A percentile compares a stretch with the other conserved stretches of the same genome.
phyloP scores from a whole-genome alignment of 1,140 invertebrate species.

The Vanessa atalanta region DNA sequence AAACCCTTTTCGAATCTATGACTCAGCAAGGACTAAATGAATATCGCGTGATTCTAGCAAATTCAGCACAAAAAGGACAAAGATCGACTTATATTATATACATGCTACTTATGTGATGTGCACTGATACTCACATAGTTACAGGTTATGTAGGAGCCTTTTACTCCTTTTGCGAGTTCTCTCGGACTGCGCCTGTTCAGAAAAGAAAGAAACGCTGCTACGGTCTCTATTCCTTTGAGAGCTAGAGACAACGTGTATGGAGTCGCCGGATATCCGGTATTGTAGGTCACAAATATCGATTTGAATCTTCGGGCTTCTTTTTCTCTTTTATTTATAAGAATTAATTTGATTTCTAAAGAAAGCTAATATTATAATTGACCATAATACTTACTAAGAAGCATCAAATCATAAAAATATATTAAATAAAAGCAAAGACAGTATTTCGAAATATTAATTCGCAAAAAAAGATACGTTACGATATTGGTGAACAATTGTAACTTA shows the following conservation, averaged over 20 bases:
- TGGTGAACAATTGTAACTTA: conserved; percentile 24
- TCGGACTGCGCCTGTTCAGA: conserved; percentile 80
- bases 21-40: conserved; percentile 62
- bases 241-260: conserved; percentile 77
- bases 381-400: not conserved
- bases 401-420: not conserved
- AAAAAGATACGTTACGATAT: not conserved
- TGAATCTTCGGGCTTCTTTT: conserved; percentile 48
- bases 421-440: not conserved
- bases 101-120: conserved; percentile 40
- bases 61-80: conserved; percentile 48
- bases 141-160: conserved; percentile 82
- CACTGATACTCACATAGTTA: conserved; percentile 78
- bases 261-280: conserved; percentile 76
- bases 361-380: not conserved
- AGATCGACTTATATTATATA: conserved; percentile 35
- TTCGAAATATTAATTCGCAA: conserved; percentile 5
- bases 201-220: conserved; percentile 79
- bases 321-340: conserved; percentile 11
- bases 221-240: conserved; percentile 73
- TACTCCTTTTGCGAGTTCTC: conserved; percentile 81
- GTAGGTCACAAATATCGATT: conserved; percentile 57
- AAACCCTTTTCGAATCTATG: conserved; percentile 53
- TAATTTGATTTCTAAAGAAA: not conserved
- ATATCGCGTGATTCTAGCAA: conserved; percentile 47